Base-by-base conservation (phyloP, 92 coral and sea anemone species). In the Porites divaricata region DNA sequence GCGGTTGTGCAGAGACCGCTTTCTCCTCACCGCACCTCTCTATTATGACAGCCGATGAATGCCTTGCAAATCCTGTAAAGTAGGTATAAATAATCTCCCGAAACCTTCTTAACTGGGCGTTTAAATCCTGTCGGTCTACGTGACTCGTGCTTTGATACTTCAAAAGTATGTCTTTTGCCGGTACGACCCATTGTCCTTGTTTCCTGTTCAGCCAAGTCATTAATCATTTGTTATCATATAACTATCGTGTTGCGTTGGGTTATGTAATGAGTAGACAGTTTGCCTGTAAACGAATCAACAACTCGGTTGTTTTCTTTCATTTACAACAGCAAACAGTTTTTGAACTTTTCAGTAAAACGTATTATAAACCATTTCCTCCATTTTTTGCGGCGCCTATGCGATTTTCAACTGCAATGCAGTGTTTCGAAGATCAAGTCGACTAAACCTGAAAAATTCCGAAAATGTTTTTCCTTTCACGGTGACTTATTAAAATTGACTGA, bases 91-190 rank as follows among this genome's bases (percentile, higher is more conserved):
- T 22, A 64, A 23, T 19, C 14, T 57, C 16, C 45, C 7, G 52
- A 59, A 59, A 61, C 53, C 6, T 80, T 56, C 75, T 25, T 45
- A 57, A 23, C 58, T 10, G 58, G 58, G 21, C 25, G 8, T 54
- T 24, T 53, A 67, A 67, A 65, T 57, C 45, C 45, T 58, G 51
- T 13, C 61, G 59, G 63, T 71, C 71, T 49, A 81, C 62, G 86
- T 58, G 86, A 82, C 57, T 63, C 19, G 15, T n/a, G 41, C 19
- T 80, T 69, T 80, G 76, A 68, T 70, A 52, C 53, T 24, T 14
- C 22, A 23, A 22, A 53, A 24, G 41, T 17, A 28, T 9, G 7
- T n/a, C 2, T 16, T 53, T 10, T 10, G 12, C 2, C 58, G 58
- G 13, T 21, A 74, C 10, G n/a, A n/a, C n/a, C n/a, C n/a, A 19